Base-by-base conservation (phyloP, 2,797 vertebrate species). In the Onychomys torridus region DNA sequence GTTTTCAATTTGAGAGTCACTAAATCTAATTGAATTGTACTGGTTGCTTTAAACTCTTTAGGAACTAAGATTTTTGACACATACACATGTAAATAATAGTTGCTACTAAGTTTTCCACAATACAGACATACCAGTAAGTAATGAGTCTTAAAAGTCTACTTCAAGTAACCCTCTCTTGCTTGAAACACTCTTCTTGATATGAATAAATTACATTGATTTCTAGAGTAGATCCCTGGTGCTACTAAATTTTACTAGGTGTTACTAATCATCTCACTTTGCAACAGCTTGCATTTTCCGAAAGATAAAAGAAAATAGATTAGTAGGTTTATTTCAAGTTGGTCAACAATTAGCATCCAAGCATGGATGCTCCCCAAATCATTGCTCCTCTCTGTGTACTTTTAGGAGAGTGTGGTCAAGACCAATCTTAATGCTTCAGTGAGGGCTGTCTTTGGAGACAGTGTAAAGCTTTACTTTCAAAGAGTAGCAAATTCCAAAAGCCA, bases 41-140 rank as follows among this genome's bases (percentile, higher is more conserved):
- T 86, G 90, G 86, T 92, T 89, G 67, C 7, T 73, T 89, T 92
- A 91, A 83, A 78, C 3, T 78, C 61, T 78, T 75, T 40, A 17
- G 5, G 11, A 6, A 82, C 16, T 65, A 16, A 7, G 40, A 61
- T 90, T 92, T 93, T 95, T 91, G 14, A 93, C 29, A 55, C 11
- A 91, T 92, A 91, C 25, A 34, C 2, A 34, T 10, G 32, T 69
- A 92, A 91, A 87, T 92, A 78, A 89, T 81, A 71, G 8, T 61
- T 76, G 5, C 69, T 69, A 57, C 11, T 40, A 69, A 87, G 13
- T 86, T 55, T 93, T 69, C 5, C 7, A 63, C 7, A 86, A 49
- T 27, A 61, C 34, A 17, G 37, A 59, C 7, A 29, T 37, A n/a
- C n/a, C 69, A 82, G 1, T 63, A 23, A 82, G 13, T 43, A 43